Base-by-base conservation (phyloP, 53 echinoderm and acorn worm species). In the Temnopleurus reevesii region DNA sequence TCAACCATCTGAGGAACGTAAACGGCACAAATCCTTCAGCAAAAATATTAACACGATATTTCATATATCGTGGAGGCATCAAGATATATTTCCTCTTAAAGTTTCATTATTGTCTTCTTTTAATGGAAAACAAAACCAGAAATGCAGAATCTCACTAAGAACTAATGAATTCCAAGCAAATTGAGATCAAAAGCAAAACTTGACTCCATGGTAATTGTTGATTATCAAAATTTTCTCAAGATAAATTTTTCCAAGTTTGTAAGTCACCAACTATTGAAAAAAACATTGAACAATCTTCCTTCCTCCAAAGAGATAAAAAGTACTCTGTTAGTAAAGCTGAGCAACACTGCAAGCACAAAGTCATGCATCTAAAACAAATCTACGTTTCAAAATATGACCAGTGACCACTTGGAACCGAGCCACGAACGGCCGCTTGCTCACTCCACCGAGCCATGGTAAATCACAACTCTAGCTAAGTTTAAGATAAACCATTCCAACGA, bases 401-500 rank as follows among this genome's bases (percentile, higher is more conserved):
- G n/a, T 71, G 71, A 71, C 71, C 71, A 41, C 21, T n/a, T 71
- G n/a, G 43, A 12, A 31, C 41, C 23, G 10, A 23, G 43, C 43
- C 38, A 8, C 15, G 71, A 23, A 56, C n/a, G 10, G 41, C 36
- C 79, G 28, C 79, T 79, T 4, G 46, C 79, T 46, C 36, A 12
- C 28, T 49, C 4, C 2, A 8, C 29, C 47, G 15, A 10, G 27
- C 79, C 46, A 17, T 47, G 46, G 79, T 5, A 79, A 28, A 79
- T 26, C 49, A 29, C 4, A 26, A 29, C 1, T 26, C 79, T 47
- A 43, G 43, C 45, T 76, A 76, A 38, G n/a, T n/a, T n/a, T n/a
- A 61, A 61, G 30, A 76, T 51, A 51, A 76, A 79, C 49, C 79
- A 46, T 29, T 79, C 28, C 79, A 26, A 79, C 27, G 49, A 79